Evolutionary conservation across 2,888 invertebrate species (phyloP).

Genomic region (Scaptodrosophila latifasciaeformis): DNA sequence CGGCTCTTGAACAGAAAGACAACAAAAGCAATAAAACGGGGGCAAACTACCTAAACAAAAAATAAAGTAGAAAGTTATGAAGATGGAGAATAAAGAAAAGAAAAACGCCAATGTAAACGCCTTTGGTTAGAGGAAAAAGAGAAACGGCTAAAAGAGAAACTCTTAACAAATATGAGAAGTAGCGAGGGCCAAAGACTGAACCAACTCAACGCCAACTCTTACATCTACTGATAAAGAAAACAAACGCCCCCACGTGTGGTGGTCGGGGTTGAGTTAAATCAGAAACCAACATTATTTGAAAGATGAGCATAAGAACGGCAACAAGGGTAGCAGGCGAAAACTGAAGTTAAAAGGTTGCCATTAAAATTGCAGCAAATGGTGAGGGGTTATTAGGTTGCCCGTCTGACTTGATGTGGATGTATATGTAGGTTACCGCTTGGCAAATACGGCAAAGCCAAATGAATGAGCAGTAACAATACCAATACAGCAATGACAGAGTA

Average conservation of each 20-base stretch:
- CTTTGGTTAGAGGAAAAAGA: constrained; percentile 53
- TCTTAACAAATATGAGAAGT: constrained; percentile 41
- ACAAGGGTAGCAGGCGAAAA: constrained; percentile 19
- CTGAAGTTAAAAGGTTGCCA: constrained; percentile 50
- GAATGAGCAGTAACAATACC: constrained; percentile 23
- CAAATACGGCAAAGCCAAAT: constrained; percentile 38
- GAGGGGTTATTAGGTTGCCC: constrained; percentile 36
- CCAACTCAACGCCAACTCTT: constrained; percentile 30
- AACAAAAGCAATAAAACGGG: not conserved
- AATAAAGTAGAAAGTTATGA: constrained; percentile 18
- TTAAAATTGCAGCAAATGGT: constrained; percentile 57
- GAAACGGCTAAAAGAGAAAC: constrained; percentile 35
- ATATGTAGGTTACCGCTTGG: constrained; percentile 52
- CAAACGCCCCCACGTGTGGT: constrained; percentile 4
- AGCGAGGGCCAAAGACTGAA: constrained; percentile 7
- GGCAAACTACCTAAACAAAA: not conserved
- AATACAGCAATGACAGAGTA: not conserved
- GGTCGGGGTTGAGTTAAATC: not conserved
- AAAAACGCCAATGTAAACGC: constrained; percentile 44
- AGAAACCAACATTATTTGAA: constrained; percentile 44
- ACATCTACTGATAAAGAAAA: constrained; percentile 70
- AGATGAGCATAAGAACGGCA: constrained; percentile 59
- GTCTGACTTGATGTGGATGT: constrained; percentile 18
- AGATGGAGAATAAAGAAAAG: constrained; percentile 25
- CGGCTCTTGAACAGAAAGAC: not conserved